Base-by-base conservation (phyloP, 2,797 vertebrate genomes). In the Bovichtus diacanthus region DNA sequence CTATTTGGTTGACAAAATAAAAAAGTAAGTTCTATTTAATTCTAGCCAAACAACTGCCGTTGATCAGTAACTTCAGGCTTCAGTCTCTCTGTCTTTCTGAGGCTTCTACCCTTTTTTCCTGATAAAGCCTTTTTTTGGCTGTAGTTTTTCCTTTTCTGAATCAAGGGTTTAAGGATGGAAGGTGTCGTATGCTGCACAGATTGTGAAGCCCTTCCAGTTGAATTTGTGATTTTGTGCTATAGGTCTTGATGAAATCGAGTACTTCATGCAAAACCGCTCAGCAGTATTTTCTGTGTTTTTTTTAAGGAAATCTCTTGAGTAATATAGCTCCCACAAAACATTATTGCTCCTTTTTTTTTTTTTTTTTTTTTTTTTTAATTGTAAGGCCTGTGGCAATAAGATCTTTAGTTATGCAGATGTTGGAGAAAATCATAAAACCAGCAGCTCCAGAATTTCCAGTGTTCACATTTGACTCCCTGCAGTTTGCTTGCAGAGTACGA, bases 391-490 rank as follows among this genome's bases (percentile, higher is more conserved):
- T 29, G 27, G 19, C 13, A 18, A 50, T 36, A 18, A 2, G 2
- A 25, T 19, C 13, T 51, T 12, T 46, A 44, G 47, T 29, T 11
- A 16, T 29, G 9, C n/a, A 67, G 29, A n/a, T 21, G 29, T 12
- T 53, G 5, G 6, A 49, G 29, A 65, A 51, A 65, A 71, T 53
- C 7, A 31, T 41, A 54, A 67, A 67, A 61, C 18, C 25, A 7
- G 13, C 41, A 62, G 25, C 18, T 29, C 39, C 18, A n/a, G 18
- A 3, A 1, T 72, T 41, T 56, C 13, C 16, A 74, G 23, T 50
- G 4, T 12, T 70, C 31, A 60, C 54, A 39, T 73, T 36, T 7
- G 25, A 60, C 19, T 53, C 29, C 13, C 23, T 31, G 38, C 27
- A 19, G 21, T 51, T 46, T 65, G 10, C 6, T 46, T 29, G 44